Conservation (phyloP, 2,113 vertebrate species). For the Alligator mississippiensis region DNA sequence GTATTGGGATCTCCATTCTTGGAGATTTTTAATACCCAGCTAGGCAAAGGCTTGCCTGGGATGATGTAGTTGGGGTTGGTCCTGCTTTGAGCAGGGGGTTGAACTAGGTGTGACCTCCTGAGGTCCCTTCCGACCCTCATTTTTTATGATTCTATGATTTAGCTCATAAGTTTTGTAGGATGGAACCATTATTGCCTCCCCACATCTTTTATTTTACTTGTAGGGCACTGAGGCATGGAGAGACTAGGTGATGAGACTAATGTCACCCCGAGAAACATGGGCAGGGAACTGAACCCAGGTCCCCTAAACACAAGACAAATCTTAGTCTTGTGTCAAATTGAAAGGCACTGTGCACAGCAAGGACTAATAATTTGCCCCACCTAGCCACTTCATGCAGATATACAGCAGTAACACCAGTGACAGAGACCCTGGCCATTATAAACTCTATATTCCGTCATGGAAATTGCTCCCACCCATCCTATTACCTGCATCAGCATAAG, state of each 20-base stretch:
- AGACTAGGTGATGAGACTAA: neutral
- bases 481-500: too few species aligned
- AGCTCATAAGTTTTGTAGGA: neutral
- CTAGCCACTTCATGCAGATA: neutral
- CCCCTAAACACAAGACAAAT: neutral
- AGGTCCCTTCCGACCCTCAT: too few species aligned
- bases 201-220: neutral
- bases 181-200: neutral
- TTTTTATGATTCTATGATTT: too few species aligned
- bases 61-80: too few species aligned
- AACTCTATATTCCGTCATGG: fast-evolving
- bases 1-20: too few species aligned
- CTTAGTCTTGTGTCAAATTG: neutral
- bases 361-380: fast-evolving
- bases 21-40: too few species aligned
- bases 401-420: neutral
- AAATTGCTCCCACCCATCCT: neutral
- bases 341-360: fast-evolving
- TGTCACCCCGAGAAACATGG: neutral
- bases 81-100: too few species aligned
- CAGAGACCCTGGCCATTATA: neutral
- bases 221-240: neutral
- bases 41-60: too few species aligned
- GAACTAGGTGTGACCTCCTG: too few species aligned
- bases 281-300: neutral